Base-by-base conservation (phyloP, 2,888 invertebrate species). In the Ischnus inquisitorius region DNA sequence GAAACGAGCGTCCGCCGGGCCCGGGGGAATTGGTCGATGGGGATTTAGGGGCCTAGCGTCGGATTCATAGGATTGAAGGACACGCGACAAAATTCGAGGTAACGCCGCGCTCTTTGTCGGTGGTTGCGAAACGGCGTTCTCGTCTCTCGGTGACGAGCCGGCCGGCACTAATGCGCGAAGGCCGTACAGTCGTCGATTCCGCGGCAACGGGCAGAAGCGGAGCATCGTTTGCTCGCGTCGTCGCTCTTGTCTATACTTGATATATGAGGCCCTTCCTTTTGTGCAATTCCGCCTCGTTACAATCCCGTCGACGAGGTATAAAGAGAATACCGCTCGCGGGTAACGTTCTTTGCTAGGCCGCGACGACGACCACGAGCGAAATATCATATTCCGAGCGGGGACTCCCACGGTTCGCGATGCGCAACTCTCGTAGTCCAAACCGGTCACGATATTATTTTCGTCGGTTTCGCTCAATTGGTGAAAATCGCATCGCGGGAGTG, bases 201-300 rank as follows among this genome's bases (percentile, higher is more conserved):
- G 64, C 74, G 68, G 25, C 79, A 80, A 28, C 62, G 34, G 34
- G 16, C 22, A 46, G 62, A 41, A 43, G 60, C 69, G 74, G 48
- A 78, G 82, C 12, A 82, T 75, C 82, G 79, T 81, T 88, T 34
- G 34, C 34, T 83, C 87, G 86, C 82, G 86, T 86, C 82, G 82
- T 65, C 79, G 83, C 75, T 85, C 88, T 88, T 90, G 92, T 92
- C 92, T 90, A 92, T 92, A 91, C 84, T 90, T 91, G 92, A 92
- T 91, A 89, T 90, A 92, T 85, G 90, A 89, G 88, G 34, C 34
- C 34, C 88, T 87, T 81, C 79, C 90, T 89, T 90, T 90, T 91
- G 90, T 90, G 87, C 86, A 92, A 92, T 91, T 92, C 92, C 92
- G 92, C 91, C 89, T 92, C 86, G 91, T 92, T 91, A 87, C 68